Percentiles rank a stretch among this genome's conserved stretches.
Evolutionary conservation across 2,797 vertebrate species (phyloP).

Genomic region (Urophycis tenuis): DNA sequence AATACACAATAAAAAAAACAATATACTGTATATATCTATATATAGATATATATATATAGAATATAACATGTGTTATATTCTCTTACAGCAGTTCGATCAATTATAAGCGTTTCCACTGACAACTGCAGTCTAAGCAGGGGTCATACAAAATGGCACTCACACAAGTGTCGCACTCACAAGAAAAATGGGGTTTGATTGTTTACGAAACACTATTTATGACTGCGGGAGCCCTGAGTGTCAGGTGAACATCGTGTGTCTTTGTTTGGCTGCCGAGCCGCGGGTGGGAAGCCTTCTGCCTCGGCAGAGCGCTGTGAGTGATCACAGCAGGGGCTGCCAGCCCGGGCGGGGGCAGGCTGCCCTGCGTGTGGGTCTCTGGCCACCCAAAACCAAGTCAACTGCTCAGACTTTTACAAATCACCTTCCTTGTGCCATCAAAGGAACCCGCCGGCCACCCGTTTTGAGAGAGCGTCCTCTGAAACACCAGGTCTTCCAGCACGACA

Average conservation of each 20-base stretch:
- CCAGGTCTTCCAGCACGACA: neutral
- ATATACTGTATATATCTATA: neutral
- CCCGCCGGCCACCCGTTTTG: slow-evolving; percentile 22
- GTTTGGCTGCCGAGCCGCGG: slow-evolving; percentile 46
- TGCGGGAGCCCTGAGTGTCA: slow-evolving; percentile 30
- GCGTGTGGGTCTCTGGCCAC: slow-evolving; percentile 14
- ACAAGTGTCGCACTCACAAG: neutral
- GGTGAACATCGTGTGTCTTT: slow-evolving; percentile 42
- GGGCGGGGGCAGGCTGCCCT: slow-evolving; percentile 4
- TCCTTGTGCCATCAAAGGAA: slow-evolving; percentile 46
- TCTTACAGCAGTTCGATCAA: neutral
- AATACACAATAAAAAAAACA: too few species aligned
- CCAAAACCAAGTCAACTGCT: slow-evolving; percentile 33
- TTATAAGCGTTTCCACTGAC: neutral
- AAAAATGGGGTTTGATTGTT: slow-evolving; percentile 34
- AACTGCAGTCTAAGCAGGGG: neutral
- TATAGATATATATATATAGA: neutral
- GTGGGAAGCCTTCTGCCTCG: slow-evolving; percentile 53
- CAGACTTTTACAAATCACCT: slow-evolving; percentile 58
- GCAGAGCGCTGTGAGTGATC: slow-evolving; percentile 57
- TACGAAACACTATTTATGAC: slow-evolving; percentile 52
- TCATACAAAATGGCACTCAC: neutral
- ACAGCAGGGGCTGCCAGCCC: slow-evolving; percentile 36
- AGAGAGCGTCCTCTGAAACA: neutral
- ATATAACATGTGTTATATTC: neutral